Evolutionary conservation across 2,113 vertebrate species (phyloP), one percentile per base, ranked within the genome.

Genomic region (Syngnathus typhle): DNA sequence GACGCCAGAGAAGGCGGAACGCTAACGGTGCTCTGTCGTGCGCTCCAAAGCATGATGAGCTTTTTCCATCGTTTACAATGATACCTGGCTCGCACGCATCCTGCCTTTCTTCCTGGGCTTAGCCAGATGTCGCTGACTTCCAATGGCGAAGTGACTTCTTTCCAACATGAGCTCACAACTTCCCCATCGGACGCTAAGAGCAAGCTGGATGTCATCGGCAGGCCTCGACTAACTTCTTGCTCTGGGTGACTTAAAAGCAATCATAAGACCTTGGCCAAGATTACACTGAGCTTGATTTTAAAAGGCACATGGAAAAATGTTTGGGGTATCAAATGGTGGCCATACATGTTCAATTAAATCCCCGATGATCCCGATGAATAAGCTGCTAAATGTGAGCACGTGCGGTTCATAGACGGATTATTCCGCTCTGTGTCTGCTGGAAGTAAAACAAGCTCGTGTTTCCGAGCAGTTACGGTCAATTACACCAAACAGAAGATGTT

Each of bases 1-100:
- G 62, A 72, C 61, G 70, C 64, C 60, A 23, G 70, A 64, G 39
- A 65, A 64, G 76, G 71, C 72, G 69, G 47, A 16, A 62, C 72
- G 51, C 59, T 65, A 60, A 51, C 59, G 15, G 43, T 2, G 60
- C 65, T 65, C 61, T 47, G 37, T 44, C 9, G 51, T 72, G 72
- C 67, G 49, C 15, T 74, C 41, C 46, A 60, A 56, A 65, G 68
- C 51, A 61, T 74, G 68, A 81, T 58, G 52, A 75, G 36, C 23
- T 73, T 81, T 86, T 87, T 85, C 82, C 82, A 78, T 67, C 7
- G 3, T 66, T 74, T 13, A 71, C 71, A 44, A 70, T 66, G 69
- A 87, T 84, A 87, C 87, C 80, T 89, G 85, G 79, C 79, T 76
- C 27, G 43, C 46, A 56, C 78, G 73, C 81, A 82, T 87, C 86